A percentile compares a stretch with the other conserved stretches of the same genome.
phyloP scores from a whole-genome alignment of 2,113 vertebrate species.

The Hemibagrus wyckioides region DNA sequence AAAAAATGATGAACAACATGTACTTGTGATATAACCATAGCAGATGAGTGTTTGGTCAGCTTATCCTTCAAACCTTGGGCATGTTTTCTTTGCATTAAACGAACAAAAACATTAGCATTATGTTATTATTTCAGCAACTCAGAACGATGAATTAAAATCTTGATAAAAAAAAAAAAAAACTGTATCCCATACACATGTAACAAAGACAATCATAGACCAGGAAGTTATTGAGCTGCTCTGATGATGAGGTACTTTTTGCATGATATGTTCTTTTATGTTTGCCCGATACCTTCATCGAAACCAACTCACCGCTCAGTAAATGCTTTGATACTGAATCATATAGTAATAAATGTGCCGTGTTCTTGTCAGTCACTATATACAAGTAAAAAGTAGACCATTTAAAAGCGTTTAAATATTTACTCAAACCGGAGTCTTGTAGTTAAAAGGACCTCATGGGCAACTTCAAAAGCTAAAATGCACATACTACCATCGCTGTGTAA shows the following conservation, averaged over 20 bases:
- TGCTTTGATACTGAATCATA: not conserved
- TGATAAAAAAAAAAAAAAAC: no score
- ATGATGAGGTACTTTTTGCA: slow-evolving; percentile 1
- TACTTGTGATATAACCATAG: not conserved
- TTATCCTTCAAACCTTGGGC: not conserved
- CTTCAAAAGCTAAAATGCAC: slow-evolving; percentile 28
- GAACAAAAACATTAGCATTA: not conserved
- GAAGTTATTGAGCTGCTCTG: not conserved
- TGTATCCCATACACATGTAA: not conserved
- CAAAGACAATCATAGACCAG: not conserved
- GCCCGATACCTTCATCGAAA: not conserved
- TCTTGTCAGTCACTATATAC: not conserved
- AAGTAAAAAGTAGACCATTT: not conserved
- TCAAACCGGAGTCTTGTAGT: not conserved
- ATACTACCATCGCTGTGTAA: slow-evolving; percentile 28
- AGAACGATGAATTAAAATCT: not conserved
- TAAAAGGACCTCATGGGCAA: slow-evolving; percentile 5
- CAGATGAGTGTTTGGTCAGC: not conserved
- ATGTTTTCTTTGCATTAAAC: not conserved
- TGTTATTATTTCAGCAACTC: not conserved
- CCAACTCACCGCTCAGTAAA: not conserved
- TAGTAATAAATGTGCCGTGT: not conserved
- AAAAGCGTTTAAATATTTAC: slow-evolving; percentile 9
- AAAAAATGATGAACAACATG: not conserved
- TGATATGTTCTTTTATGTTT: not conserved